Evolutionary conservation across 2,113 vertebrate species (phyloP).

Genomic region (Boulengerochromis microlepis): DNA sequence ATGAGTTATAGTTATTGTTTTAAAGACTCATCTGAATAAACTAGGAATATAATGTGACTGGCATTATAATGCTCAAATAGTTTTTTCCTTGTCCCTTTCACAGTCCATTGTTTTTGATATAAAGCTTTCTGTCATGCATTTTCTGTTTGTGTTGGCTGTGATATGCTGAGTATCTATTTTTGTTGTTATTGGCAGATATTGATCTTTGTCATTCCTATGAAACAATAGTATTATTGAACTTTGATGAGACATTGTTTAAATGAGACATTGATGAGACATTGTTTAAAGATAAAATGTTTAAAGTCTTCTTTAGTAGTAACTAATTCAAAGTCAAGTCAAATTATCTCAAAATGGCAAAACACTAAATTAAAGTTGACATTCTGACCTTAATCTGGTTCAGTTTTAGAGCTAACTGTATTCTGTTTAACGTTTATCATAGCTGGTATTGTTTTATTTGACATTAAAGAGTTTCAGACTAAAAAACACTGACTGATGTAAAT

Average conservation of each 20-base stretch:
- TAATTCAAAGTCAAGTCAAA: neutral
- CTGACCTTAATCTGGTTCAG: neutral
- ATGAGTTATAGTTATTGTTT: neutral
- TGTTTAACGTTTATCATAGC: rapidly evolving
- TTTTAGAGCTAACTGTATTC: rapidly evolving
- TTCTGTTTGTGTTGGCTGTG: too few species aligned
- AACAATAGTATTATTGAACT: rapidly evolving
- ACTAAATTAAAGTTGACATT: neutral
- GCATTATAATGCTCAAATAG: neutral
- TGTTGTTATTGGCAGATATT: neutral
- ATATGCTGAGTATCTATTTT: too few species aligned
- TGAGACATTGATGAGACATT: neutral
- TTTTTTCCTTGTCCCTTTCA: too few species aligned
- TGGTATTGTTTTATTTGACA: neutral
- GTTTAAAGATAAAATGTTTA: neutral
- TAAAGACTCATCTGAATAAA: neutral
- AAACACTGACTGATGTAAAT: neutral
- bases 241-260: neutral
- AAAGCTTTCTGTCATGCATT: too few species aligned
- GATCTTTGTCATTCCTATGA: neutral
- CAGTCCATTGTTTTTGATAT: too few species aligned
- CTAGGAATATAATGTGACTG: neutral
- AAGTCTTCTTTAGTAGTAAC: neutral
- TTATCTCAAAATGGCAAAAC: neutral
- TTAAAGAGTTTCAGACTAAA: neutral